Evolutionary conservation across 1,140 invertebrate species (phyloP).

Genomic region (Muscidifurax raptorellus): DNA sequence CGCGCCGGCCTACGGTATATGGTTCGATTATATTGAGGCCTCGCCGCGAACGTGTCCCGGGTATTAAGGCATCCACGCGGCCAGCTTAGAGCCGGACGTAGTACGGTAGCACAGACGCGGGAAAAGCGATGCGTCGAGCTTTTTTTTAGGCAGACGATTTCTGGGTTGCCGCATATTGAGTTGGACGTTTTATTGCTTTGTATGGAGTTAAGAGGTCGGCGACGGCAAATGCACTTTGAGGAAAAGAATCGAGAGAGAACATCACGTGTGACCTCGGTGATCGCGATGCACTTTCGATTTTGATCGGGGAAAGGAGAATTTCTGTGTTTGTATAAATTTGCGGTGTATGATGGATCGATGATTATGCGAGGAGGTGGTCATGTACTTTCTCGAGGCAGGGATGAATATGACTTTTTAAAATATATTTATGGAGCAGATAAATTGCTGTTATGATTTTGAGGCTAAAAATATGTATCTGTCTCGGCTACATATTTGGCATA

Average conservation of each 20-base stretch:
- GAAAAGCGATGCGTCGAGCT: neutral
- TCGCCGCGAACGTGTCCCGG: slow-evolving; percentile 65
- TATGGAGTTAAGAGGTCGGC: neutral
- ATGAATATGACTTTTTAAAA: too few relatives aligned
- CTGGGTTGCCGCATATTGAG: neutral
- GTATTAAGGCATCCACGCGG: slow-evolving; percentile 48
- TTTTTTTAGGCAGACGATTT: slow-evolving; percentile 9
- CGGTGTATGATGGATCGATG: neutral
- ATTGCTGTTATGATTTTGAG: neutral
- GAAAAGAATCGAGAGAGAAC: neutral
- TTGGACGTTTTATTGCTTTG: neutral
- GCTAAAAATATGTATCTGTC: neutral
- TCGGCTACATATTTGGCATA: too few relatives aligned
- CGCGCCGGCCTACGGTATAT: slow-evolving; percentile 63
- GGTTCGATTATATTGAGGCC: slow-evolving; percentile 74
- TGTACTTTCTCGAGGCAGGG: neutral
- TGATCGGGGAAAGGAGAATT: neutral
- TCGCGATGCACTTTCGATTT: slow-evolving; percentile 17
- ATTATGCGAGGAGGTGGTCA: neutral
- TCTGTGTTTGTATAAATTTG: neutral
- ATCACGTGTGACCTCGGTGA: neutral
- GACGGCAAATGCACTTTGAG: neutral
- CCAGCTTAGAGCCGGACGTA: slow-evolving; percentile 13
- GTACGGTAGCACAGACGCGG: neutral
- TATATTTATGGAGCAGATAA: neutral